Evolutionary conservation across 2,797 vertebrate species (phyloP).

Genomic region (Naso thynnoides): DNA sequence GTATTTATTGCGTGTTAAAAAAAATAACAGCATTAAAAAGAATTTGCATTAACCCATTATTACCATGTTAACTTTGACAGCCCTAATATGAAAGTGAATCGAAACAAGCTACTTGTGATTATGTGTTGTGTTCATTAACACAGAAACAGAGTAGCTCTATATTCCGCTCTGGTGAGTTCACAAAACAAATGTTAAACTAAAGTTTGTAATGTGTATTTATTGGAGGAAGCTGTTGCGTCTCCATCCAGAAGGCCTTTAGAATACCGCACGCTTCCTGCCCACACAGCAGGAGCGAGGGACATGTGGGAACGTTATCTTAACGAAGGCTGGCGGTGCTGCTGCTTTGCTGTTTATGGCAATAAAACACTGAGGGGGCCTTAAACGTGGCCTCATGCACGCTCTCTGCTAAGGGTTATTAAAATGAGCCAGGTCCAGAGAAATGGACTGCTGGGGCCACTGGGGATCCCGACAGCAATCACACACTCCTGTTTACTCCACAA

Average conservation of each 20-base stretch:
- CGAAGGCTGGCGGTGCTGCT: constrained; percentile 28
- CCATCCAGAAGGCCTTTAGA: constrained; percentile 20
- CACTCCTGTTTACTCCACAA: constrained; percentile 83
- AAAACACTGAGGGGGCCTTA: constrained; percentile 45
- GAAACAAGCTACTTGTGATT: no score
- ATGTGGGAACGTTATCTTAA: constrained; percentile 45
- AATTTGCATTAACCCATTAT: no score
- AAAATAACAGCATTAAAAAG: no score
- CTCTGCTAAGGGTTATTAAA: constrained; percentile 76
- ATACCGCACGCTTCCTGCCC: constrained; percentile 24
- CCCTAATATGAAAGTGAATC: no score
- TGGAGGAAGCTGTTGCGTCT: constrained; percentile 8
- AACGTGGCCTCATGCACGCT: constrained; percentile 49
- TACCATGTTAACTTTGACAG: no score
- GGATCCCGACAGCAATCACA: constrained; percentile 73
- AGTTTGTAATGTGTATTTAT: constrained; percentile 34
- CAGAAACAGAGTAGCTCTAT: neutral
- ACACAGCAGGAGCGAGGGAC: constrained; percentile 47
- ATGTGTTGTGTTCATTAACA: neutral
- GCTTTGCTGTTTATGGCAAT: constrained; percentile 48
- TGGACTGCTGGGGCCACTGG: constrained; percentile 59
- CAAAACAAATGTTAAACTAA: constrained; percentile 17
- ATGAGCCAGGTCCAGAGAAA: constrained; percentile 72
- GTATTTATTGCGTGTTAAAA: no score
- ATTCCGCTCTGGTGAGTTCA: neutral